These are phyloP conservation scores for Drosophila tsacasi DNA, from an alignment of 1,140 invertebrate genomes.

Conservation along the genomic window DNA sequence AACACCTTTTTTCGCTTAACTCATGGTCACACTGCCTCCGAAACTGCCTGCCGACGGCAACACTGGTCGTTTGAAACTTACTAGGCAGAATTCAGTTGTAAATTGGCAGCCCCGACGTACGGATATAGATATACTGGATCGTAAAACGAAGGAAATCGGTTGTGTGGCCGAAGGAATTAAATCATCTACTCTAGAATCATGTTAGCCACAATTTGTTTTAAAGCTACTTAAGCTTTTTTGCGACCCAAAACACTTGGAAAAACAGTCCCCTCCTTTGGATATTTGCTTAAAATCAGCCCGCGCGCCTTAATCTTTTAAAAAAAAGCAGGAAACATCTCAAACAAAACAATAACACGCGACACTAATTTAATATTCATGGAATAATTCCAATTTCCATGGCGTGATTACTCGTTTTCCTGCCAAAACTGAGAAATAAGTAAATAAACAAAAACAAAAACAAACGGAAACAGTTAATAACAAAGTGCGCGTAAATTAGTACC, in stretches of 20 bases:
- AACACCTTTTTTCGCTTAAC: background rate
- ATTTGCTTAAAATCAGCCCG: background rate
- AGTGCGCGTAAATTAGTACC: conserved; percentile 32
- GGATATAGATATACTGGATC: background rate
- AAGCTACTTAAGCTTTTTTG: background rate
- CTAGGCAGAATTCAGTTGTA: background rate
- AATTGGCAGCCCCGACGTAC: conserved; percentile 2
- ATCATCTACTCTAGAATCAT: background rate
- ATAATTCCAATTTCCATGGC: background rate
- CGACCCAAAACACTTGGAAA: background rate
- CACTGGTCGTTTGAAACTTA: background rate
- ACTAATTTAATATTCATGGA: background rate
- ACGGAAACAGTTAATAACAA: conserved; percentile 50
- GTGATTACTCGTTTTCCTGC: background rate
- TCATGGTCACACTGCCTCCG: background rate
- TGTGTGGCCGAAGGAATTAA: background rate
- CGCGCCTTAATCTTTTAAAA: background rate
- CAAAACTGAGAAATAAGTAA: background rate
- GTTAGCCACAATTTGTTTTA: background rate
- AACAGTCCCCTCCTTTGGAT: background rate
- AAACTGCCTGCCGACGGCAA: background rate
- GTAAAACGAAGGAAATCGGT: conserved; percentile 1
- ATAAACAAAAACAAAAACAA: background rate
- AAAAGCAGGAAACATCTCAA: background rate
- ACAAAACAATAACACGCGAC: background rate